Conservation (phyloP, 92 coral and sea anemone genomes). For the Scolanthus callimorphus region DNA sequence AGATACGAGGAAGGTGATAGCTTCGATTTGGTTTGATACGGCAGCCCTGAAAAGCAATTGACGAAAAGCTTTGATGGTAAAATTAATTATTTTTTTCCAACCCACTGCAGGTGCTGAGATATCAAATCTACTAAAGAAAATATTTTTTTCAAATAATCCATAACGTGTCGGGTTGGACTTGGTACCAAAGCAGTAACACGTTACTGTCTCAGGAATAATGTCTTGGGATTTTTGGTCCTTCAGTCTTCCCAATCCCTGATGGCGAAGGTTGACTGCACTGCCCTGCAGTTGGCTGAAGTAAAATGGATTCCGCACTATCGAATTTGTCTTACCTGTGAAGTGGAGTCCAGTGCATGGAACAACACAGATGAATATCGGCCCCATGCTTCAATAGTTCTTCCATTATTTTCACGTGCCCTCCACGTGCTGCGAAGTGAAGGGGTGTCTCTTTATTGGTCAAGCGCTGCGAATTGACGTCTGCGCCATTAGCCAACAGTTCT, state of each 20-base stretch:
- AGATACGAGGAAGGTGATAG: constrained; percentile 47
- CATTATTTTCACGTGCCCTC: constrained; percentile 48
- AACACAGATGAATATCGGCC: constrained; percentile 42
- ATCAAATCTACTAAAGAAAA: no score
- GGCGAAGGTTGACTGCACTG: no score
- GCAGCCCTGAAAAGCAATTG: constrained; percentile 51
- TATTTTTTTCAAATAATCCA: no score
- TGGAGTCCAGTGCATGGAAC: constrained; percentile 67
- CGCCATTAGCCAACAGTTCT: constrained; percentile 54
- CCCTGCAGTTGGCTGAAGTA: no score
- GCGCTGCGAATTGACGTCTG: constrained; percentile 39
- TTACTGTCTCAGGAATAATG: no score
- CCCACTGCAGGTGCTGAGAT: no score
- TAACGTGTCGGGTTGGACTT: no score
- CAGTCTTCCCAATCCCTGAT: no score
- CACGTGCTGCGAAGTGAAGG: constrained; percentile 58
- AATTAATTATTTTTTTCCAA: no score
- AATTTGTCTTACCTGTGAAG: constrained; percentile 55
- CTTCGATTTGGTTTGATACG: constrained; percentile 16
- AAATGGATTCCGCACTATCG: no score
- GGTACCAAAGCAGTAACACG: no score
- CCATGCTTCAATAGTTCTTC: constrained; percentile 62
- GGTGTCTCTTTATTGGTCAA: constrained; percentile 29
- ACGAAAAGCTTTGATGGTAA: background rate
- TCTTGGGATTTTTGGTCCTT: no score